Evolutionary conservation across 1,140 invertebrate genomes (phyloP), one percentile per base, ranked within the genome.

Genomic region (Atta cephalotes): DNA sequence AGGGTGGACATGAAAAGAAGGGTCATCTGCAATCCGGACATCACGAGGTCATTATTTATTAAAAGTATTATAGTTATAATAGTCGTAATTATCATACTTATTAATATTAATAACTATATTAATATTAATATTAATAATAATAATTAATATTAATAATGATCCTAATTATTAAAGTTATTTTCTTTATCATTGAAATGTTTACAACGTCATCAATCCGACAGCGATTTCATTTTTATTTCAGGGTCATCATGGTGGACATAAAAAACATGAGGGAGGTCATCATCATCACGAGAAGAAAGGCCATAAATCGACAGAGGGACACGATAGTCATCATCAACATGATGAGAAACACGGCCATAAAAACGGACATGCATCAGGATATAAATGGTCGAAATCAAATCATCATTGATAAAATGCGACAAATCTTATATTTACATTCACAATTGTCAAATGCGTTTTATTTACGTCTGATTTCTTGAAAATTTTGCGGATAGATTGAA

Each of bases 241-340:
- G 94, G 88, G 95, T 76, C 93, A 96, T n/a, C 96, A 96, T 86
- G 96, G 96, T 0, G 95, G 96, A 31, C 95, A 96, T 78, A 96
- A 95, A 14, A 94, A 96, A 65, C 95, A 96, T 85, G 91, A 95
- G 21, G 96, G 96, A 86, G 96, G 96, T 2, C 95, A 96, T 31
- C 95, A 97, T 89, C 92, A 95, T 70, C 91, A 96, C 72, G 93
- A 95, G 0, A 93, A 96, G 53, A 96, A 96, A 93, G 96, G 96
- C 39, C 96, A 97, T 85, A 95, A 96, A 76, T 79, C 92, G 0
- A 93, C 95, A 0, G 94, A 92, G 2, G 96, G 96, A 0, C 95
- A 96, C 84, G 95, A 96, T 51, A 88, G 93, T 39, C 96, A 96
- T 92, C 95, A 96, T 65, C 92, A 95, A 21, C 95, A 96, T 49